Conservation (phyloP, 92 coral and sea anemone species). For the Paragorgia papillata region DNA sequence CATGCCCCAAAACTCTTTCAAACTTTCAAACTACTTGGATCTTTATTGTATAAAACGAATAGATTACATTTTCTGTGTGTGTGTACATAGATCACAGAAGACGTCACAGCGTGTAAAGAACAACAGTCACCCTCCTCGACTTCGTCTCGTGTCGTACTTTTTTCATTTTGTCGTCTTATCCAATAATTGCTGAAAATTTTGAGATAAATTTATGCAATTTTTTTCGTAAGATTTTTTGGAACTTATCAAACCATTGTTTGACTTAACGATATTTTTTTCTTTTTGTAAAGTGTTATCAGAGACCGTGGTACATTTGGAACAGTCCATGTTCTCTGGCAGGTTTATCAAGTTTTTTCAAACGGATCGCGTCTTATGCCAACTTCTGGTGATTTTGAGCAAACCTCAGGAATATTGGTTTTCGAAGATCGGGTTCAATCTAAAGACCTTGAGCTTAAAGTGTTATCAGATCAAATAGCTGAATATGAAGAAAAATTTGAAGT, state of each 20-base stretch:
- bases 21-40: too few relatives aligned
- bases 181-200: too few relatives aligned
- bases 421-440: conserved; percentile 38
- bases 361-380: conserved; percentile 55
- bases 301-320: conserved; percentile 63
- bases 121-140: too few relatives aligned
- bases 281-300: conserved; percentile 67
- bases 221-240: too few relatives aligned
- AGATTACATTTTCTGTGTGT: too few relatives aligned
- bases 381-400: conserved; percentile 72
- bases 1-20: too few relatives aligned
- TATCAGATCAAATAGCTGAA: conserved; percentile 75
- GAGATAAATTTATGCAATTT: too few relatives aligned
- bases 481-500: conserved; percentile 77
- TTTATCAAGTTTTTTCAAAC: conserved; percentile 50
- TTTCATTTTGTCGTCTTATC: too few relatives aligned
- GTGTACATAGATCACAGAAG: too few relatives aligned
- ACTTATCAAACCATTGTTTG: not conserved
- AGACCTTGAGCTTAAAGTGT: conserved; percentile 55
- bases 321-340: conserved; percentile 80
- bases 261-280: not conserved
- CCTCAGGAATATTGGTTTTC: conserved; percentile 64
- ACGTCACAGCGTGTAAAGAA: too few relatives aligned
- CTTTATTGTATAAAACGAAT: too few relatives aligned
- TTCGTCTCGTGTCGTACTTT: too few relatives aligned